Evolutionary conservation across 2,888 invertebrate species (phyloP), one percentile per base, ranked within the genome.

Genomic region (Choristoneura rosaceana): DNA sequence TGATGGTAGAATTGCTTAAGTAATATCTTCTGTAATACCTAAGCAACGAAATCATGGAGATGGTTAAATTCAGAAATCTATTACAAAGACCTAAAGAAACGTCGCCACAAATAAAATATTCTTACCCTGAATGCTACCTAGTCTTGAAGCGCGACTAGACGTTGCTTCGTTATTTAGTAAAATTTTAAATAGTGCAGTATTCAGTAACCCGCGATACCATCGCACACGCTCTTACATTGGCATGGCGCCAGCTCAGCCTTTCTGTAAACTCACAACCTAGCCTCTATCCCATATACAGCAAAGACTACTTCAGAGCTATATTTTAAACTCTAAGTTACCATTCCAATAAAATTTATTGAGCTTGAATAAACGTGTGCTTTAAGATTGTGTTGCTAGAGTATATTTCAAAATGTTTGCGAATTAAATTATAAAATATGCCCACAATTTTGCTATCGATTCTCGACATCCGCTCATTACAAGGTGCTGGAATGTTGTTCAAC

Each of bases 401-500:
- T 74, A 77, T 80, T 77, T 84, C 74, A 45, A 76, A 69, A 33
- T 47, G 38, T 45, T 50, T 61, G 5, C 4, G 9, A 2, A 25
- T 52, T 80, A 84, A 84, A 86, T 86, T 86, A 86, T 90, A 91
- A 90, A 90, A 89, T 91, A 90, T 90, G 86, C 87, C 80, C 82
- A 88, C 90, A 90, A 90, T 91, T 91, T 90, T 84, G 89, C 90
- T 91, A 91, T 92, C 92, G 90, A 89, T 90, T 85, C 90, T 87
- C 89, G 90, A 90, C 91, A 89, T 91, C 92, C 91, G 90, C 89
- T 93, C 90, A 91, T 92, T 92, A 91, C 92, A 91, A 88, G 89
- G 87, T 87, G 87, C 81, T 85, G 90, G 91, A 91, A 92, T 92
- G 92, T 89, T 90, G 91, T 89, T 86, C 85, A 87, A 88, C 87